Evolutionary conservation across 2,888 invertebrate species (phyloP).

Genomic region (Phaedon cochleariae): DNA sequence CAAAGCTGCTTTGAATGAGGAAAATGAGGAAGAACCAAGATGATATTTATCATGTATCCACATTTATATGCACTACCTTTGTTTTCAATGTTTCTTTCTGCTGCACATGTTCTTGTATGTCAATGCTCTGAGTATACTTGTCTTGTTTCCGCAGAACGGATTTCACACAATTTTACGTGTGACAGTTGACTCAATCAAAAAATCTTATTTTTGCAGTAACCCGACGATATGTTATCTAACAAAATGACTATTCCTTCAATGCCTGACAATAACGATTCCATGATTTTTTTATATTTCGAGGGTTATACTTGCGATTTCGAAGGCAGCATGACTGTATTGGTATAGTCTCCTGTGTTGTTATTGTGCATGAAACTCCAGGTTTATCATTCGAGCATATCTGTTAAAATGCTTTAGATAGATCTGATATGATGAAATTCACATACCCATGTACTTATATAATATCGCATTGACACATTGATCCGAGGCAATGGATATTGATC

Average conservation of each 20-base stretch:
- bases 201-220: background rate
- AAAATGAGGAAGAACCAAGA: no score
- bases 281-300: constrained; percentile 7
- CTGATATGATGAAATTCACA: constrained; percentile 23
- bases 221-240: constrained; percentile 18
- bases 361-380: constrained; percentile 12
- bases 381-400: constrained; percentile 21
- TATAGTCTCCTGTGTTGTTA: constrained; percentile 29
- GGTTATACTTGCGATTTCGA: background rate
- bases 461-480: background rate
- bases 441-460: constrained; percentile 13
- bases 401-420: constrained; percentile 19
- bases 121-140: no score
- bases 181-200: background rate
- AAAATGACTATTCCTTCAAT: constrained; percentile 4
- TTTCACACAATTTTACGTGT: background rate
- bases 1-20: no score
- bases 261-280: constrained; percentile 8
- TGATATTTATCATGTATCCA: no score
- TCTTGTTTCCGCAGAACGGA: no score
- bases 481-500: background rate
- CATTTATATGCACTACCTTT: no score
- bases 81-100: no score
- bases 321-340: background rate
- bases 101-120: no score